Conservation (phyloP, 2,888 invertebrate genomes). For the Chirona hameri region DNA sequence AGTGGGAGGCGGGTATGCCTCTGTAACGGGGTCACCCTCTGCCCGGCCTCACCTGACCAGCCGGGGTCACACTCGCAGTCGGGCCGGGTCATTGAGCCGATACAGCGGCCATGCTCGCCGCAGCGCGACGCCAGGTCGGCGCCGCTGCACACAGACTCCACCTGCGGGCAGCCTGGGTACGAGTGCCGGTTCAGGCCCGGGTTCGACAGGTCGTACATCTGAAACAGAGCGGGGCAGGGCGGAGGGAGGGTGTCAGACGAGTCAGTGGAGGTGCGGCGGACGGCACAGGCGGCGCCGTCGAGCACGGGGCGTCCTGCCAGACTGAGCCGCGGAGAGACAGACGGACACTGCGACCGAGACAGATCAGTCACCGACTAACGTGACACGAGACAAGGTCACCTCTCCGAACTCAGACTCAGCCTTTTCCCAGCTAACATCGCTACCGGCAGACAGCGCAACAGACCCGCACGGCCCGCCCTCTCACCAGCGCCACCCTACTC, state of each 20-base stretch:
- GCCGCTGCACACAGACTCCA: slow-evolving; percentile 81
- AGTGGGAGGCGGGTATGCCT: no score
- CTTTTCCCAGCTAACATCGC: no score
- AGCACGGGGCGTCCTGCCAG: no score
- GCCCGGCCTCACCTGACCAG: slow-evolving; percentile 70
- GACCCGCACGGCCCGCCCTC: no score
- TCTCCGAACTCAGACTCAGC: no score
- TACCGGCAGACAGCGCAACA: no score
- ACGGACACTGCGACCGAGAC: no score
- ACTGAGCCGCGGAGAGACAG: no score
- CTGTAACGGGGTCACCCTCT: no score
- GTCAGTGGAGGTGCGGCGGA: background rate
- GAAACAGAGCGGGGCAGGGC: slow-evolving; percentile 39
- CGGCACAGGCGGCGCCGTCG: background rate
- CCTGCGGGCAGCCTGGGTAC: slow-evolving; percentile 85
- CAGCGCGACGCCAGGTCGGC: slow-evolving; percentile 72
- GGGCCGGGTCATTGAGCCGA: slow-evolving; percentile 67
- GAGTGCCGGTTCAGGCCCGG: slow-evolving; percentile 80
- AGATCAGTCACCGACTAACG: no score
- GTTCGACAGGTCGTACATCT: slow-evolving; percentile 88
- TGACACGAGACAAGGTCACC: no score
- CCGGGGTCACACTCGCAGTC: slow-evolving; percentile 93
- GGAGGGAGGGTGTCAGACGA: background rate
- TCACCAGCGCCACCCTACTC: no score
- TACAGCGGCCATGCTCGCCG: slow-evolving; percentile 92